Evolutionary conservation across 2,113 vertebrate species (phyloP).

Genomic region (Rhombomys opimus): DNA sequence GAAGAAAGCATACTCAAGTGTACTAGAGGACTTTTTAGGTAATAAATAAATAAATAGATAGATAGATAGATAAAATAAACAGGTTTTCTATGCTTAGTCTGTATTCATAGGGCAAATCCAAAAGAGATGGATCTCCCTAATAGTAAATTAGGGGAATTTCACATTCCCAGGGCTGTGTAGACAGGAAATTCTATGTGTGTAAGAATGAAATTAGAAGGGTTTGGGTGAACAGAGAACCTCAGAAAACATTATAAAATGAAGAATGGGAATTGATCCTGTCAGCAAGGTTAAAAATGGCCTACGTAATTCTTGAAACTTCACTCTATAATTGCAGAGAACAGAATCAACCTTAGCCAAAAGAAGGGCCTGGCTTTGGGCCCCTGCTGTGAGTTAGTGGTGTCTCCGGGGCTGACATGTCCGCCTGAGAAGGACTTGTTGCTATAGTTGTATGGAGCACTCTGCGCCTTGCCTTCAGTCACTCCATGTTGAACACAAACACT

Average conservation of each 20-base stretch:
- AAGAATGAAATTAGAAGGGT: neutral
- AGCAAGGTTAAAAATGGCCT: conserved; percentile 1
- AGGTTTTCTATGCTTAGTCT: neutral
- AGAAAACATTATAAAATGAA: neutral
- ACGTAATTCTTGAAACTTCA: conserved; percentile 4
- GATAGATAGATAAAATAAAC: neutral
- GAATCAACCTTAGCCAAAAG: conserved; percentile 4
- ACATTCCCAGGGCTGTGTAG: neutral
- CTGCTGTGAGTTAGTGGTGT: neutral
- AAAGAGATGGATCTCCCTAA: neutral
- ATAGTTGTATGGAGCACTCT: neutral
- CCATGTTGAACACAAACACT: neutral
- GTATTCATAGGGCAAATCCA: neutral
- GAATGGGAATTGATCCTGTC: neutral
- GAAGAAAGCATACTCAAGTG: neutral
- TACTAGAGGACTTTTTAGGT: neutral
- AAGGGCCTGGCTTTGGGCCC: neutral
- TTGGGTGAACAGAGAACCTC: neutral
- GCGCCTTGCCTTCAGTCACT: neutral
- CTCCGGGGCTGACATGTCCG: neutral
- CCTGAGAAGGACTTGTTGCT: neutral
- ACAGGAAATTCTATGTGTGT: neutral
- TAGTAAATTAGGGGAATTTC: neutral
- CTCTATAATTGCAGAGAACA: neutral
- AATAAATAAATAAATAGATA: no score